Evolutionary conservation across 2,888 invertebrate species (phyloP), one percentile per base, ranked within the genome.

Genomic region (Mythimna lalbum): DNA sequence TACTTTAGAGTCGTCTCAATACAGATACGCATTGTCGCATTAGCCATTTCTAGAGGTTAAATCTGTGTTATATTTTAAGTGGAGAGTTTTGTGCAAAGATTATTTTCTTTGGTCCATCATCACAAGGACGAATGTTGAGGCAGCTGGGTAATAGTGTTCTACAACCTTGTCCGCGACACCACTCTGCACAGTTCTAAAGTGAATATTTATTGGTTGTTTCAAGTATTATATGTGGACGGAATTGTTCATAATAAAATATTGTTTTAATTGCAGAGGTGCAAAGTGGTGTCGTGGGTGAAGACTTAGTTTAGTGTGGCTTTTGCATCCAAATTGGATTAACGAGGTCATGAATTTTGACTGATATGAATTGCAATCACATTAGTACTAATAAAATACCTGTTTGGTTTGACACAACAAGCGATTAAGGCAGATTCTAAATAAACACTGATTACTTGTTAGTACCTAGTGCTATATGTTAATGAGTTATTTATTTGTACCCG

Each of bases 21-120:
- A 87, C 88, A 80, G 69, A 83, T 71, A 70, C 73, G 74, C 76
- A 86, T 90, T 91, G 91, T 69, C 76, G 76, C 76, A 86, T 90
- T 90, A 91, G 92, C 93, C 92, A 91, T 93, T 90, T 86, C 80
- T 92, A 92, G 92, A 92, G 88, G 90, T 91, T 91, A 89, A 86
- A 89, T 88, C 87, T 89, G 90, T 92, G 90, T 90, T 92, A 89
- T 91, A 87, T 88, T 87, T 89, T 90, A 91, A 89, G 88, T 83
- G 84, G 86, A 88, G 80, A 83, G 87, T 76, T 73, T 73, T 82
- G 68, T 84, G 84, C 82, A 73, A 83, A 81, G 76, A 76, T 65
- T 69, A n/a, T 39, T 76, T 70, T 76, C 69, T 82, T 83, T 81
- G 75, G 49, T 83, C 80, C 81, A 85, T 81, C 91, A 91, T 89